Base-by-base conservation (phyloP, 2,888 invertebrate genomes). In the Desoria tigrina region DNA sequence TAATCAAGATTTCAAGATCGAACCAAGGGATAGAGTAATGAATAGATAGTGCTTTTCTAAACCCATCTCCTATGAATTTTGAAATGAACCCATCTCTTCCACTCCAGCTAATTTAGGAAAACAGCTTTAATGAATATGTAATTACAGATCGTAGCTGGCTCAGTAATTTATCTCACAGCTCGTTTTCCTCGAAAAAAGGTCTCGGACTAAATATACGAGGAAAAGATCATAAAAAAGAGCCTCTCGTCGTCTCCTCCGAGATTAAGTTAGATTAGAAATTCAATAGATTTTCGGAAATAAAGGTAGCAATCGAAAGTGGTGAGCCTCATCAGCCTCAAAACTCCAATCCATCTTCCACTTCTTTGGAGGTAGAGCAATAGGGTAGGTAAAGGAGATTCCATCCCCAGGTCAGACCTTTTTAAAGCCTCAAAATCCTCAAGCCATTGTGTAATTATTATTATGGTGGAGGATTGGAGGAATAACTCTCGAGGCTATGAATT, bases 281-380 rank as follows among this genome's bases (percentile, higher is more conserved):
- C 28, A 55, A 55, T 55, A n/a, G 55, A 32, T 14, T n/a, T 45
- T 32, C 32, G 32, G 4, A 32, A 26, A 55, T 55, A 67, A 67
- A 67, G 67, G 67, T 64, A 67, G 67, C 67, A 67, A 67, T 67
- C 63, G 63, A 64, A 63, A 60, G 39, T 57, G 63, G 67, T 63
- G 39, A 67, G 63, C 57, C 63, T 67, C 63, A 67, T 67, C 67
- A 67, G 42, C 63, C 67, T 64, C 66, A 55, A 60, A 57, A 21
- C 27, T 55, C 32, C 56, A 62, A 23, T 56, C 32, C 50, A 26
- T 53, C 50, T 24, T 39, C 27, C 21, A 23, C 42, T 62, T 66
- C 62, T 62, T 58, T 66, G 65, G 56, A 55, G 58, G 63, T 63
- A 57, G n/a, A 27, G 26, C 55, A 28, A 18, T 21, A 51, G 24